Conservation (phyloP, 92 coral and sea anemone genomes). For the Actinernus sp. region DNA sequence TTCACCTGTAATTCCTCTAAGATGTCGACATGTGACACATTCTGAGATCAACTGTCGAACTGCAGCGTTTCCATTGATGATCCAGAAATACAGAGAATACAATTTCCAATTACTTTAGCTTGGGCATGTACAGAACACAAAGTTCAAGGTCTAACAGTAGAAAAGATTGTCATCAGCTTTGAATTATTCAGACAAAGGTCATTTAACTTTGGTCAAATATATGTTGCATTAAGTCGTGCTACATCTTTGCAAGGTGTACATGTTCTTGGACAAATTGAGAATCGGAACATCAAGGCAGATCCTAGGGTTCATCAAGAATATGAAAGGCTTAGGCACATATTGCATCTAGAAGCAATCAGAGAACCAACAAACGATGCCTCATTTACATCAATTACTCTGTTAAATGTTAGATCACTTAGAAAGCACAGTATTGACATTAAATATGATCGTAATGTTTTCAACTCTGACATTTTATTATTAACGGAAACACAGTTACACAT, state of each 20-base stretch:
- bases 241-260: slow-evolving; percentile 49
- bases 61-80: too few relatives aligned
- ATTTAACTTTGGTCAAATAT: slow-evolving; percentile 63
- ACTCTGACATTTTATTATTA: slow-evolving; percentile 37
- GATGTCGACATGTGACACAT: too few relatives aligned
- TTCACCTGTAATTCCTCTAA: too few relatives aligned
- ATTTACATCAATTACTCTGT: slow-evolving; percentile 14
- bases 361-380: neutral
- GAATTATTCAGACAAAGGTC: slow-evolving; percentile 45
- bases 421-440: slow-evolving; percentile 74
- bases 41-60: too few relatives aligned
- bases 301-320: slow-evolving; percentile 55
- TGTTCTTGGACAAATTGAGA: slow-evolving; percentile 51
- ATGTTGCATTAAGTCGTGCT: slow-evolving; percentile 76
- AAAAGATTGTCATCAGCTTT: slow-evolving; percentile 52
- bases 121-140: slow-evolving; percentile 71
- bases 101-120: slow-evolving; percentile 74
- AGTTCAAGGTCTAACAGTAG: slow-evolving; percentile 69
- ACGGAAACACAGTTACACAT: slow-evolving; percentile 67
- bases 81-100: slow-evolving; percentile 74
- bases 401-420: slow-evolving; percentile 41
- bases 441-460: slow-evolving; percentile 24
- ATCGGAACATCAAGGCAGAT: slow-evolving; percentile 50
- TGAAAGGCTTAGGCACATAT: slow-evolving; percentile 43
- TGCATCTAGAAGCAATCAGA: neutral